Percentiles rank a stretch among this genome's conserved stretches.
phyloP scores from a whole-genome alignment of 2,113 vertebrate genomes.

The Terrapene triunguis region DNA sequence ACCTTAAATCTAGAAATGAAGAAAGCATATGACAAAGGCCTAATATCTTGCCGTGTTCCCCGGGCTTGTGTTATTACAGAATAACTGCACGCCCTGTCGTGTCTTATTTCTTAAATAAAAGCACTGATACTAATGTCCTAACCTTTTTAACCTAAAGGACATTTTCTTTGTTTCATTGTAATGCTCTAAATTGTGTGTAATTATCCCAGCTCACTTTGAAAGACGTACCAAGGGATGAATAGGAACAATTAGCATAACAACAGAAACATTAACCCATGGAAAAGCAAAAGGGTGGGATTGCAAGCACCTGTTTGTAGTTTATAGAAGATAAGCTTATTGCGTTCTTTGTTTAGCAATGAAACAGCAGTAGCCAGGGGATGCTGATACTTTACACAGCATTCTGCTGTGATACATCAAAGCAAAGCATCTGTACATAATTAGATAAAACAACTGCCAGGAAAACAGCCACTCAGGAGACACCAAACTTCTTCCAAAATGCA shows the following conservation, averaged over 20 bases:
- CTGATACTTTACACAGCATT: not conserved
- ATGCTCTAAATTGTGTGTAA: conserved; percentile 61
- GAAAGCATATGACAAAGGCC: not conserved
- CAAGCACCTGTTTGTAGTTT: conserved; percentile 41
- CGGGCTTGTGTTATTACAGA: not conserved
- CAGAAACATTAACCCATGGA: conserved; percentile 46
- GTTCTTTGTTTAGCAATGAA: conserved; percentile 38
- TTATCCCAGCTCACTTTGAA: conserved; percentile 67
- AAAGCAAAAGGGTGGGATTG: conserved; percentile 30
- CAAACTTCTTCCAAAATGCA: not conserved
- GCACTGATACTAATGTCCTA: conserved; percentile 12
- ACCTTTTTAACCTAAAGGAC: conserved; percentile 36
- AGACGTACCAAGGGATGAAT: conserved; percentile 66
- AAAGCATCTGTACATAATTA: not conserved
- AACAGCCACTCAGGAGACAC: not conserved
- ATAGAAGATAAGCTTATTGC: conserved; percentile 22
- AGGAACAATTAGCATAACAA: conserved; percentile 76
- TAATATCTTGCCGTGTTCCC: not conserved
- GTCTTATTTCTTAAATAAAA: conserved; percentile 37
- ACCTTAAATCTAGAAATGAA: not conserved
- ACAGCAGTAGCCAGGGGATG: not conserved
- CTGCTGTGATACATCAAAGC: not conserved
- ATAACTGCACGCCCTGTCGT: not conserved
- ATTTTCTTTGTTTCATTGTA: conserved; percentile 41
- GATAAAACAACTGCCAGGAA: not conserved